phyloP scores from a whole-genome alignment of 37 sponge, comb jelly and placozoan species.

The Cliona cf. orientalis region DNA sequence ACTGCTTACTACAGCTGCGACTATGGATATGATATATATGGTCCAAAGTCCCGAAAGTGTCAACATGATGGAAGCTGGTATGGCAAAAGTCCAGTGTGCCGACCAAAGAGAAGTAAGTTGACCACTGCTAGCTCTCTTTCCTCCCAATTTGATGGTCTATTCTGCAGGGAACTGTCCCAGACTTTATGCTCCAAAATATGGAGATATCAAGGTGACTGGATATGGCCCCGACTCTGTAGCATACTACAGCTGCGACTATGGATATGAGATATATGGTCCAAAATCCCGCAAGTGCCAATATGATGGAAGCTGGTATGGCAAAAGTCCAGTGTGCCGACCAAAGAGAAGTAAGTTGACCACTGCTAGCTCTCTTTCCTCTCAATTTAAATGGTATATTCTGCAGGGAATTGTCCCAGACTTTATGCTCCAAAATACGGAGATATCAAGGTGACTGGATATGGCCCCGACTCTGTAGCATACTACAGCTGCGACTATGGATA shows the following conservation, averaged over 20 bases:
- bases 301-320: conserved; percentile 44
- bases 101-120: background rate
- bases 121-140: too few species aligned
- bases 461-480: too few species aligned
- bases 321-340: conserved; percentile 35
- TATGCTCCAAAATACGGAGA: too few species aligned
- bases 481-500: too few species aligned
- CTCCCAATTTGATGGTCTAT: too few species aligned
- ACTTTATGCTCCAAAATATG: conserved; percentile 27
- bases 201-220: conserved; percentile 10
- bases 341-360: too few species aligned
- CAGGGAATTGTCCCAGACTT: background rate
- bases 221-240: conserved; percentile 13
- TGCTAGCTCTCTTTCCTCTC: too few species aligned
- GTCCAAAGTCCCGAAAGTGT: conserved; percentile 22
- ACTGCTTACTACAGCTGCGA: conserved; percentile 40
- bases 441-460: too few species aligned
- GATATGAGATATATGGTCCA: conserved; percentile 43
- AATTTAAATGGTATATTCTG: too few species aligned
- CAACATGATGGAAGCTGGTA: conserved; percentile 52
- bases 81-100: conserved; percentile 51
- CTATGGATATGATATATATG: conserved; percentile 40
- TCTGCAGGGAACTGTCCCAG: too few species aligned
- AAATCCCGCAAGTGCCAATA: conserved; percentile 14
- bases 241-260: conserved; percentile 55